These are phyloP conservation scores for Indicator indicator DNA, from an alignment of 2,113 vertebrate species.

Conservation along the genomic window DNA sequence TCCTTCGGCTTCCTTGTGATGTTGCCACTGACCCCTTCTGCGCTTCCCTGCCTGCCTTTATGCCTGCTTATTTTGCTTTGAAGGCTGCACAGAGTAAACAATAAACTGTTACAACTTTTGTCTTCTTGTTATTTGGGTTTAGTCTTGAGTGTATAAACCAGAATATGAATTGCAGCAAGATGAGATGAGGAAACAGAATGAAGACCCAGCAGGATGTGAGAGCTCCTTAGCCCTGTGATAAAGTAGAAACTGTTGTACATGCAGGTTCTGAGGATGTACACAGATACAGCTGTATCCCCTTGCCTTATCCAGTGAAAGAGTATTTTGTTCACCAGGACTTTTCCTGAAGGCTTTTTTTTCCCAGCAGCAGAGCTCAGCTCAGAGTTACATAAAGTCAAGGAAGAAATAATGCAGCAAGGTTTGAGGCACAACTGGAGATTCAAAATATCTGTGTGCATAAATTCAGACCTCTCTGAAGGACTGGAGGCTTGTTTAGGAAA, in stretches of 20 bases:
- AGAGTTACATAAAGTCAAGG: neutral
- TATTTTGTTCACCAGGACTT: neutral
- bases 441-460: conserved; percentile 7
- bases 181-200: neutral
- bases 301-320: neutral
- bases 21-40: neutral
- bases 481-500: conserved; percentile 26
- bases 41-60: neutral
- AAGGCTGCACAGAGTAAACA: neutral
- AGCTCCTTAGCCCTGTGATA: neutral
- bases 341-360: conserved; percentile 3
- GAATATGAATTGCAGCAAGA: neutral
- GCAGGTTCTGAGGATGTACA: neutral
- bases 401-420: conserved; percentile 37
- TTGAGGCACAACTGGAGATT: conserved; percentile 39
- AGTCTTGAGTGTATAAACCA: neutral
- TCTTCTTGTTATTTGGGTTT: neutral
- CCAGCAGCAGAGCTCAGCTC: neutral
- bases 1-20: fast-evolving
- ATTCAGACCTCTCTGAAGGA: conserved; percentile 31
- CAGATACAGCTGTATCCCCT: neutral
- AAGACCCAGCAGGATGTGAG: fast-evolving
- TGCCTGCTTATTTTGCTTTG: neutral
- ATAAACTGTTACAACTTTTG: neutral
- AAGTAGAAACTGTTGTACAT: neutral